These are phyloP conservation scores for Cyrtodaria siliqua DNA, from an alignment of 2,888 invertebrate species.

Conservation along the genomic window DNA sequence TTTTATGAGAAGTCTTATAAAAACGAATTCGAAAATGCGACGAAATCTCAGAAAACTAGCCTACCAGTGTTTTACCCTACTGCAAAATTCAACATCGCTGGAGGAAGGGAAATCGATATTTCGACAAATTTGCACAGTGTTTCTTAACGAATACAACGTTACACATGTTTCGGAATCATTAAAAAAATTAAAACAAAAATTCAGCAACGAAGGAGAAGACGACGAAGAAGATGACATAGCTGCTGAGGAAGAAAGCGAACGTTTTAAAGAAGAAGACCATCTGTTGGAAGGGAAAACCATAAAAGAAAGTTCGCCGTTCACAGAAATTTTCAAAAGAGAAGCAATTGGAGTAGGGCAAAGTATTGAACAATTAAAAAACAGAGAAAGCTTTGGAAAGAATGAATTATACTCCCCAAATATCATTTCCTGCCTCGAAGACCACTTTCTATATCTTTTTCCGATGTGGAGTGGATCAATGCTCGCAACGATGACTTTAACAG, in stretches of 20 bases:
- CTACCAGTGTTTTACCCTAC: conserved; percentile 1
- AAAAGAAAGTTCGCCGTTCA: conserved; percentile 1
- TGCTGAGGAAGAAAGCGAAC: neutral
- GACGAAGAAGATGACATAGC: neutral
- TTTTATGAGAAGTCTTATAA: conserved; percentile 4
- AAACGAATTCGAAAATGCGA: neutral
- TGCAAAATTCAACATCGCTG: conserved; percentile 6
- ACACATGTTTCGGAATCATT: neutral
- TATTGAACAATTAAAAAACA: neutral
- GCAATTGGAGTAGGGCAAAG: neutral
- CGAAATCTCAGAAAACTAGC: neutral
- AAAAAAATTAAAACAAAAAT: neutral
- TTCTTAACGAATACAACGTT: neutral
- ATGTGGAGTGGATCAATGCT: neutral
- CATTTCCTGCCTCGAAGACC: neutral
- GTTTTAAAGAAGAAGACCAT: neutral
- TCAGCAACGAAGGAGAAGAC: neutral
- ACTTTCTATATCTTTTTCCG: neutral
- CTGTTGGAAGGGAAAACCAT: neutral
- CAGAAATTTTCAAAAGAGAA: neutral
- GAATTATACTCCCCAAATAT: neutral
- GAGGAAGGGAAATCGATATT: neutral
- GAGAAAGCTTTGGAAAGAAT: neutral
- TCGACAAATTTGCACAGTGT: neutral
- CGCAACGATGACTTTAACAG: neutral